Percentiles rank a stretch among this genome's conserved stretches.
phyloP scores from a whole-genome alignment of 2,888 invertebrate species.

The Synanthedon myopaeformis region DNA sequence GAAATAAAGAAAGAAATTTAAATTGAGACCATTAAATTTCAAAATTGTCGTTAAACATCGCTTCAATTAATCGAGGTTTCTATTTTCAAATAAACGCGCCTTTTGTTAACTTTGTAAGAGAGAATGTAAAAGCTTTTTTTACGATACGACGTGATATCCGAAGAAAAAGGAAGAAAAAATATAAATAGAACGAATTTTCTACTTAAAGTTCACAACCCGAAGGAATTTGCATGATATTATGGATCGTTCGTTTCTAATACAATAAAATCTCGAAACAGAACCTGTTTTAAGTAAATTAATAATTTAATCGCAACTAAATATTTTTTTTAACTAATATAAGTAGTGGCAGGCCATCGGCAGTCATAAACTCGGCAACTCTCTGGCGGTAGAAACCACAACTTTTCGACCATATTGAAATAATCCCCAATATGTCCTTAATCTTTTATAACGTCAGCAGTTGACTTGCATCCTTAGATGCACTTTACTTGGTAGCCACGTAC shows the following conservation, averaged over 20 bases:
- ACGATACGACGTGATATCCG: slow-evolving; percentile 37
- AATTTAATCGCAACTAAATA: too few species aligned
- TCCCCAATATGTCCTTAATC: too few species aligned
- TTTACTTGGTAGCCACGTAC: too few species aligned
- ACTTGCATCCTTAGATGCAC: too few species aligned
- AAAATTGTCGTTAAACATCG: slow-evolving; percentile 6
- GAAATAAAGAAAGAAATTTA: not conserved
- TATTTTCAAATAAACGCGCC: slow-evolving; percentile 38
- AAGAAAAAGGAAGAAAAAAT: slow-evolving; percentile 43
- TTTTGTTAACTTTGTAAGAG: slow-evolving; percentile 49
- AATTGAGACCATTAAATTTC: not conserved
- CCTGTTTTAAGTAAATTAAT: not conserved
- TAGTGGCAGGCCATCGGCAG: too few species aligned
- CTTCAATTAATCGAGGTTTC: slow-evolving; percentile 32
- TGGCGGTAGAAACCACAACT: too few species aligned
- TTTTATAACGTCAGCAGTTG: too few species aligned
- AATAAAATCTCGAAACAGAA: not conserved
- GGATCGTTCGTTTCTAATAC: slow-evolving; percentile 28
- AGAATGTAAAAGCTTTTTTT: slow-evolving; percentile 52
- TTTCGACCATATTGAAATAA: too few species aligned
- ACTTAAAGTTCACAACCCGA: slow-evolving; percentile 31
- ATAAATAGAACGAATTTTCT: slow-evolving; percentile 47
- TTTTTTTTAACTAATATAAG: too few species aligned
- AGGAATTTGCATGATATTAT: slow-evolving; percentile 62
- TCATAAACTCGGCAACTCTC: too few species aligned